Conservation (phyloP, 2,888 invertebrate species). For the Matsumyia berberina region DNA sequence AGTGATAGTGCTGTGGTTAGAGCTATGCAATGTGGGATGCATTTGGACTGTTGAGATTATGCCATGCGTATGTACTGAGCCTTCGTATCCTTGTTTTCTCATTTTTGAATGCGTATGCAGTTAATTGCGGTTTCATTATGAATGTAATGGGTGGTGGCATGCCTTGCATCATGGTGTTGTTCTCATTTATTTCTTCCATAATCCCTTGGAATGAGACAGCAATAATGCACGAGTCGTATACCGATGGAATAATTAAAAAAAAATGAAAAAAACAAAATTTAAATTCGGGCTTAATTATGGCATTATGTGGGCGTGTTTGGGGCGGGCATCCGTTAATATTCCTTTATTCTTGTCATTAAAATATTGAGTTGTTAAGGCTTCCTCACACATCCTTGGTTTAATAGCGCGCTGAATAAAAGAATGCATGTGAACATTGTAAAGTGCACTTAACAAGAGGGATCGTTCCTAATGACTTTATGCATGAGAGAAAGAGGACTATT, state of each 20-base stretch:
- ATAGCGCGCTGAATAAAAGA: slow-evolving; percentile 12
- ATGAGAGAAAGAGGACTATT: slow-evolving; percentile 15
- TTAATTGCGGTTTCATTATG: slow-evolving; percentile 70
- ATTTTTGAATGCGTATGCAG: slow-evolving; percentile 52
- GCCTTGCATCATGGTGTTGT: slow-evolving; percentile 40
- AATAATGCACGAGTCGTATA: background rate
- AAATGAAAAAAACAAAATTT: slow-evolving; percentile 28
- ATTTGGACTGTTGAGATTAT: slow-evolving; percentile 22
- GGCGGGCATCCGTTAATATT: slow-evolving; percentile 33
- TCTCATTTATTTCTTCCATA: slow-evolving; percentile 39
- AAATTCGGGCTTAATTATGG: slow-evolving; percentile 59
- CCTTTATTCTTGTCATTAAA: slow-evolving; percentile 28
- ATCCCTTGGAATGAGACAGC: slow-evolving; percentile 35
- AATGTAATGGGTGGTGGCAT: slow-evolving; percentile 59
- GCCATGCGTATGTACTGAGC: slow-evolving; percentile 24
- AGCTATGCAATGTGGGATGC: slow-evolving; percentile 4
- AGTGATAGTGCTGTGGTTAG: slow-evolving; percentile 34
- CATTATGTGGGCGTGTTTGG: slow-evolving; percentile 64
- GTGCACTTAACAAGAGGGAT: slow-evolving; percentile 46
- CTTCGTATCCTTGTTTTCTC: slow-evolving; percentile 20
- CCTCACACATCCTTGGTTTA: background rate
- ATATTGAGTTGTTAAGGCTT: background rate
- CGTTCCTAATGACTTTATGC: slow-evolving; percentile 31
- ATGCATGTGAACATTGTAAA: slow-evolving; percentile 20
- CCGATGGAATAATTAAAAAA: slow-evolving; percentile 50